phyloP scores from a whole-genome alignment of 2,113 vertebrate species.

The Tapirus terrestris region DNA sequence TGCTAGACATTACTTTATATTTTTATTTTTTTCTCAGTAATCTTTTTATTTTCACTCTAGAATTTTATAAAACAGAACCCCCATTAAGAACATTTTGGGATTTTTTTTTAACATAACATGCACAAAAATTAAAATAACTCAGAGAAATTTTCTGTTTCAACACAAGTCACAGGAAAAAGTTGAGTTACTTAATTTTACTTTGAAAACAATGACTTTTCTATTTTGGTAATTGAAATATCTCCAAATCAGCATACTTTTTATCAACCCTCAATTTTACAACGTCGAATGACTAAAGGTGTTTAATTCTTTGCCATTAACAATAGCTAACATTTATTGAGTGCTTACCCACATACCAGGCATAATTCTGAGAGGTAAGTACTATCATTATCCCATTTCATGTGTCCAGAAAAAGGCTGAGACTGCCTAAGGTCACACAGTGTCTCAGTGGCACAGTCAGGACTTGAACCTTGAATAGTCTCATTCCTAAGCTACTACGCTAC shows the following conservation, averaged over 20 bases:
- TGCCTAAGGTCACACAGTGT: not conserved
- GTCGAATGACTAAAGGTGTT: not conserved
- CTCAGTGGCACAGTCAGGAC: not conserved
- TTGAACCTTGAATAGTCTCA: no score
- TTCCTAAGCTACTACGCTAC: not conserved
- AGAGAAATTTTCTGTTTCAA: conserved; percentile 27
- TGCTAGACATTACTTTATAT: not conserved
- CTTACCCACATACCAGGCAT: not conserved
- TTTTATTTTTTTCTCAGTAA: not conserved
- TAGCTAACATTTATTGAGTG: not conserved
- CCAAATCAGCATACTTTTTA: not conserved
- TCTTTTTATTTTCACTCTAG: not conserved
- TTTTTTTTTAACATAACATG: not conserved
- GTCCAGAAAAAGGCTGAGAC: not conserved
- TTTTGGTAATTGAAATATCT: conserved; percentile 14
- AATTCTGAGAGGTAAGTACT: not conserved
- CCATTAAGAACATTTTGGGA: not conserved
- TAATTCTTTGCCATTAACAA: not conserved
- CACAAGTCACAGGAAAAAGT: not conserved
- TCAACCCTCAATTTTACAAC: not conserved
- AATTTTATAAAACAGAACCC: conserved; percentile 30
- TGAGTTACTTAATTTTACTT: conserved; percentile 14
- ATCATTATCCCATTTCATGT: not conserved
- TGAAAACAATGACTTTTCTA: not conserved
- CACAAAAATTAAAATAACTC: conserved; percentile 36